Evolutionary conservation across 2,113 vertebrate genomes (phyloP), one percentile per base, ranked within the genome.

Genomic region (Rattus rattus): DNA sequence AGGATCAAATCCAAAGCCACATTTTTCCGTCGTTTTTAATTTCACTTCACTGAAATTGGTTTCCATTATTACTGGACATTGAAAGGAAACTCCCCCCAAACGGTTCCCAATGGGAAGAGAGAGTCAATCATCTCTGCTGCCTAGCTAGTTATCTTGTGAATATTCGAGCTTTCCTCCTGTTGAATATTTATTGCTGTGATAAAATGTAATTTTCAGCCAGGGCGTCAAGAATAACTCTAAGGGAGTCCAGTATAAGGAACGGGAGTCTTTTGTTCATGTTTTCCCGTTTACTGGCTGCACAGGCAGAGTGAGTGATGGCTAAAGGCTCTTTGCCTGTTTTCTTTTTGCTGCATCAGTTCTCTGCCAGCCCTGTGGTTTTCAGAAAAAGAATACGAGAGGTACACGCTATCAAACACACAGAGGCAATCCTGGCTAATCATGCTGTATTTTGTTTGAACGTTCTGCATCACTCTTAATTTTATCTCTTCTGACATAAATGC

Each of bases 171-270:
- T 28, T 95, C n/a, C 24, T 94, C 54, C 90, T 92, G 56, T n/a
- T 84, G 91, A 96, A 90, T 95, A 97, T 87, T 92, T 97, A 89
- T 96, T 90, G 49, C 39, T 88, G 76, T 73, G 77, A 79, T 84
- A 90, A 52, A 88, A 90, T 95, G 93, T 94, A 84, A 52, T 97
- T 96, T 96, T 90, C 36, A 84, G 70, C 9, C 26, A 56, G 65
- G 88, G 13, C 10, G 0, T 93, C 39, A 90, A 79, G 61, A 94
- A 79, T 95, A 93, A 94, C 94, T 88, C 22, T 70, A 36, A 96
- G 92, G 22, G 65, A 76, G n/a, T 52, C 39, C 75, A 52, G 59
- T 17, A 36, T 86, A 90, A 95, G 85, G 67, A 92, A 93, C 52
- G 19, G 73, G 54, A 10, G 28, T 59, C 63, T 72, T 69, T 90